Evolutionary conservation across 2,113 vertebrate genomes (phyloP).

Genomic region (Chloropsis hardwickii): DNA sequence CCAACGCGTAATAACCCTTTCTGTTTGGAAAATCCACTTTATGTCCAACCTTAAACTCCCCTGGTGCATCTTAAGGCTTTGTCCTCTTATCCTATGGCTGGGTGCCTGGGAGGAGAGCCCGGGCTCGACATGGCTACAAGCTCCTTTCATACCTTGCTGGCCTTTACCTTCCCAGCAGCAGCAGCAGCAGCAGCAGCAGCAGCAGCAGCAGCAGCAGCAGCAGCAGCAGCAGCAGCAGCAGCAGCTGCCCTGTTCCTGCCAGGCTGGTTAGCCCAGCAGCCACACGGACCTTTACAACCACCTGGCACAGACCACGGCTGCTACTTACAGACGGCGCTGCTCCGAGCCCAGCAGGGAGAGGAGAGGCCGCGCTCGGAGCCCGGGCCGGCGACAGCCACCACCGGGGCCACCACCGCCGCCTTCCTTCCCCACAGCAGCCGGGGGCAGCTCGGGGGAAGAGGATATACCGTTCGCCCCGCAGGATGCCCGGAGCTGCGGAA

Average conservation of each 20-base stretch:
- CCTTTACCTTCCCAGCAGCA: background rate
- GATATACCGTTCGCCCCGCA: accelerated
- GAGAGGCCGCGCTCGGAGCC: accelerated
- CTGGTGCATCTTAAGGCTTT: background rate
- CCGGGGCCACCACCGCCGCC: background rate
- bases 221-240: too few relatives aligned
- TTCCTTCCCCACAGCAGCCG: background rate
- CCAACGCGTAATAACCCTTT: too few relatives aligned
- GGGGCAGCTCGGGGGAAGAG: too few relatives aligned
- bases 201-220: too few relatives aligned
- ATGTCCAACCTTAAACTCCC: background rate
- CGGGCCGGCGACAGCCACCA: background rate
- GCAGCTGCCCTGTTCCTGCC: accelerated
- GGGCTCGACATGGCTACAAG: too few relatives aligned
- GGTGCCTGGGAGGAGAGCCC: background rate
- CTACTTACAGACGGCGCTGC: background rate
- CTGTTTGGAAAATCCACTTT: background rate
- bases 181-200: too few relatives aligned
- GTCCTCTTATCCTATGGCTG: background rate
- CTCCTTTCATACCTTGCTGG: background rate
- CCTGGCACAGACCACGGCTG: background rate
- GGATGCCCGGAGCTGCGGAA: background rate
- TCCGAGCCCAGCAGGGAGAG: too few relatives aligned
- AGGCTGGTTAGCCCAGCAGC: too few relatives aligned
- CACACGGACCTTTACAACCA: accelerated